A percentile compares a stretch with the other conserved stretches of the same genome.
Evolutionary conservation across 2,113 vertebrate species (phyloP).

Genomic region (Anthoscopus minutus): DNA sequence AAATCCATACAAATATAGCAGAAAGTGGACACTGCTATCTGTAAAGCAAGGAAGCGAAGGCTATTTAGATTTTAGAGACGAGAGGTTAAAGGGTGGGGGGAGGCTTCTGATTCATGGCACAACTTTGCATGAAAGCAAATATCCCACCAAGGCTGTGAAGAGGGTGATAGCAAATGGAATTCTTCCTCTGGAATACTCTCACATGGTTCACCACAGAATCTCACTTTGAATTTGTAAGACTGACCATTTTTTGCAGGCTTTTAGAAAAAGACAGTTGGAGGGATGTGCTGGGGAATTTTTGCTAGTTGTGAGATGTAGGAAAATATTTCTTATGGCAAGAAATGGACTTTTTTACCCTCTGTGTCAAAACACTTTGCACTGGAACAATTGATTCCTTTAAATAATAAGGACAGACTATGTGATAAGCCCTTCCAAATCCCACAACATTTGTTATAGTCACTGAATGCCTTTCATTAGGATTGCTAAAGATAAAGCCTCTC

Average conservation of each 20-base stretch:
- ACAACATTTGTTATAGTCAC: background rate
- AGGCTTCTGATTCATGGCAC: background rate
- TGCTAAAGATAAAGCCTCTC: slow-evolving; percentile 15
- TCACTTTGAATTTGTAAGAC: background rate
- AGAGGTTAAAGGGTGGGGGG: background rate
- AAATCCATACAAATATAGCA: background rate
- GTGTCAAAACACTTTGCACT: background rate
- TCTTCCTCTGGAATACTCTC: background rate
- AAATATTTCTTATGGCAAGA: background rate
- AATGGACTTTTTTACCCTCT: background rate
- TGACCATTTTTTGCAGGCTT: background rate
- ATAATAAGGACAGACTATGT: background rate
- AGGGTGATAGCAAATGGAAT: background rate
- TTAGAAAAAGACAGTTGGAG: background rate
- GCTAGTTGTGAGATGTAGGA: accelerated
- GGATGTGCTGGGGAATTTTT: background rate
- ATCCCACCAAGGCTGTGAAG: background rate
- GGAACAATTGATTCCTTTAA: slow-evolving; percentile 5
- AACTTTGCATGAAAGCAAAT: background rate
- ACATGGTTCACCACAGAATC: background rate
- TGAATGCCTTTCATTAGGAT: background rate
- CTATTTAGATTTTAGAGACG: background rate
- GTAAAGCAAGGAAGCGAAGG: background rate
- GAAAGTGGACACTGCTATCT: background rate
- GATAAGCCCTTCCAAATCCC: background rate